Conservation (phyloP, 2,888 invertebrate genomes). For the Odontothrips loti region DNA sequence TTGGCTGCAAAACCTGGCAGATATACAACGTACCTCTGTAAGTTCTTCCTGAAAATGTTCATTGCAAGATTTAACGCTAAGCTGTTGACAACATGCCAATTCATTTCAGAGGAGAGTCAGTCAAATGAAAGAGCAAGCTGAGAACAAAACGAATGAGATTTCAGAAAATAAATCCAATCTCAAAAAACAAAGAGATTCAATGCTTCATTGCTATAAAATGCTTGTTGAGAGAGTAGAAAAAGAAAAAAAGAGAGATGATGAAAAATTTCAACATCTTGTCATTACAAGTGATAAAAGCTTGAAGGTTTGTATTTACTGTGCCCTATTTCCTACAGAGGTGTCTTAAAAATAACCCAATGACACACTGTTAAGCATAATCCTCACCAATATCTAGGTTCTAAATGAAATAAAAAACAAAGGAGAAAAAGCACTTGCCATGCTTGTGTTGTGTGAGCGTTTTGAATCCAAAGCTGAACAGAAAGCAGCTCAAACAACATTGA, state of each 20-base stretch:
- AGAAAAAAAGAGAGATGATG: slow-evolving; percentile 51
- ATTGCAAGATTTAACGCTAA: background rate
- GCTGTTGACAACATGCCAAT: background rate
- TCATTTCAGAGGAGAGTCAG: slow-evolving; percentile 41
- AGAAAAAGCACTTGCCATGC: background rate
- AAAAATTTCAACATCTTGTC: slow-evolving; percentile 57
- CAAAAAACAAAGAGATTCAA: slow-evolving; percentile 36
- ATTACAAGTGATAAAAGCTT: slow-evolving; percentile 58
- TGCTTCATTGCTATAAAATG: slow-evolving; percentile 34
- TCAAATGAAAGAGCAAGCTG: slow-evolving; percentile 50
- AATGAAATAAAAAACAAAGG: background rate
- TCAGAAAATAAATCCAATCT: slow-evolving; percentile 35
- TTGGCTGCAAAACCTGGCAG: slow-evolving; percentile 47
- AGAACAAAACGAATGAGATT: slow-evolving; percentile 33
- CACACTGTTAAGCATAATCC: no score
- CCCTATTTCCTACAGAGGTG: slow-evolving; percentile 20
- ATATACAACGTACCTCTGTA: slow-evolving; percentile 42
- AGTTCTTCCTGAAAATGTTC: slow-evolving; percentile 32
- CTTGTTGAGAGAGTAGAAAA: slow-evolving; percentile 46
- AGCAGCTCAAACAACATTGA: background rate
- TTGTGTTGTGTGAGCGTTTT: background rate
- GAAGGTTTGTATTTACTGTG: slow-evolving; percentile 51
- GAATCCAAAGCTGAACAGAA: background rate
- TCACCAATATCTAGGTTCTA: no score
- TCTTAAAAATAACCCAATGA: background rate